Evolutionary conservation across 2,797 vertebrate genomes (phyloP), one percentile per base, ranked within the genome.

Genomic region (Oophaga sylvatica): DNA sequence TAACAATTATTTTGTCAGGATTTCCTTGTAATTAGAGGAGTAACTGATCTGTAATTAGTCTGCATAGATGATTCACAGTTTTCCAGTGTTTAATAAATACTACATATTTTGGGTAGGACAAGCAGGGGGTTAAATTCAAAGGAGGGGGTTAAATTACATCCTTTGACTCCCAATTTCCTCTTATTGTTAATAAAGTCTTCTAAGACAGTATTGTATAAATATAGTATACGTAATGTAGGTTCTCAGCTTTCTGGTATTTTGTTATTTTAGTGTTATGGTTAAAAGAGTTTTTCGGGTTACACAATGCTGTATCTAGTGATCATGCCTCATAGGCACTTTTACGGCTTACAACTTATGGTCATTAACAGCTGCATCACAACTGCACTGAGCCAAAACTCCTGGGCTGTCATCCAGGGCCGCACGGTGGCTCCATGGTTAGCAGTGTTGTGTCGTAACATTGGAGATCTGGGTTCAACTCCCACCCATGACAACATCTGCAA

Each of bases 1-100:
- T 75, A 83, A 83, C 88, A 89, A 80, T 89, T 79, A 86, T 86
- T 86, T 78, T 89, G 88, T 89, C 84, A 86, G 84, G 83, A 63
- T 79, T 79, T 78, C 65, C 84, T 83, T 68, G 31, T 86, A 86
- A 86, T 86, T 89, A 89, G 73, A 31, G 53, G 26, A 83, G 70
- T 17, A 60, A 78, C 26, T 71, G 80, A 75, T 81, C 53, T 57
- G 60, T 83, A 83, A 86, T 86, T 86, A 82, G 80, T 16, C 63
- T 68, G 53, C 29, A 16, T 56, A 62, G 62, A 53, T 53, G 60
- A 63, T 78, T 57, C 59, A 59, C 57, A 20, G 22, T 19, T 76
- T 53, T 29, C 41, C 29, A 53, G 41, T 62, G 53, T 85, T 59
- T 85, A 85, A 76, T 88, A 75, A 67, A 85, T 75, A 88, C 70